Conservation (phyloP, 2,888 invertebrate species). For the Agelastica alni region DNA sequence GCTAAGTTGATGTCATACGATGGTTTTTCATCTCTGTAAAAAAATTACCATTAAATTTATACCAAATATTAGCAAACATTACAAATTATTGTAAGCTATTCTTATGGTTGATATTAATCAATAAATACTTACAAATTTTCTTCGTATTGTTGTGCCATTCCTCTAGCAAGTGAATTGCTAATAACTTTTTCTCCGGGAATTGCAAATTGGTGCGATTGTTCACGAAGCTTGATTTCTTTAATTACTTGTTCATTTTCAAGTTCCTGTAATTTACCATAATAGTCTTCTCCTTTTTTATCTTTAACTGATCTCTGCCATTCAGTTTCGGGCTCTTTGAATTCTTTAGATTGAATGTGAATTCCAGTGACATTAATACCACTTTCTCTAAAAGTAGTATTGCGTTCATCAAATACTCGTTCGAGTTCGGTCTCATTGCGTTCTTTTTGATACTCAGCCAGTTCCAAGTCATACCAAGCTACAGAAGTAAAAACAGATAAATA, state of each 20-base stretch:
- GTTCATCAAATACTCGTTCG: constrained; percentile 86
- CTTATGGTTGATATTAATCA: too few relatives aligned
- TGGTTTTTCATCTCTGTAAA: constrained; percentile 64
- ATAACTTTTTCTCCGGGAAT: constrained; percentile 84
- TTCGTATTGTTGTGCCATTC: constrained; percentile 87
- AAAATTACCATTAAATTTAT: neutral
- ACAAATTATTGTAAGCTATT: too few relatives aligned
- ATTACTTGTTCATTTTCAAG: constrained; percentile 83
- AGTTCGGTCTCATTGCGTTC: constrained; percentile 83
- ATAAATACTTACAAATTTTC: constrained; percentile 77
- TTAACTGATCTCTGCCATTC: constrained; percentile 86
- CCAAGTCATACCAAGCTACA: constrained; percentile 90
- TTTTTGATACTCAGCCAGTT: constrained; percentile 81
- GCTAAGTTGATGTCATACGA: constrained; percentile 57
- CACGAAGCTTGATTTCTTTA: constrained; percentile 79
- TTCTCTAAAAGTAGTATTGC: constrained; percentile 71
- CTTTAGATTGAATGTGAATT: constrained; percentile 64
- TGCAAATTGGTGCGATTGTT: constrained; percentile 78
- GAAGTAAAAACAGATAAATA: constrained; percentile 19
- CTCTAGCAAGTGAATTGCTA: constrained; percentile 75
- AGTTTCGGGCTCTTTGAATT: constrained; percentile 73
- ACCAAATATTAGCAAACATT: too few relatives aligned
- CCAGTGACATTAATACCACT: constrained; percentile 57
- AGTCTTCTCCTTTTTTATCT: constrained; percentile 79
- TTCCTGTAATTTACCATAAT: constrained; percentile 79